phyloP scores from a whole-genome alignment of 2,113 vertebrate genomes.

The Catharus minimus region DNA sequence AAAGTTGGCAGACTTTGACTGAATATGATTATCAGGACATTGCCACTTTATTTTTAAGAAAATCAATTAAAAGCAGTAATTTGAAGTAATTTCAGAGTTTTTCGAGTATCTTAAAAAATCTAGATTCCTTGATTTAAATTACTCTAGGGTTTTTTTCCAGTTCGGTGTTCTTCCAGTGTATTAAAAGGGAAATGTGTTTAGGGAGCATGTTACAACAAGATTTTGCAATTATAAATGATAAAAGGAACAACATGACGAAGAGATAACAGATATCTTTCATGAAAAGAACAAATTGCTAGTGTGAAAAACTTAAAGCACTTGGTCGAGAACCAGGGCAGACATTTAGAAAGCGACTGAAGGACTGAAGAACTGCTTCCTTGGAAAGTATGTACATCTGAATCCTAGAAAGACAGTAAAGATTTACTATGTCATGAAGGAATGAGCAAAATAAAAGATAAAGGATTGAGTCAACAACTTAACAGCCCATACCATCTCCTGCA shows the following conservation, averaged over 20 bases:
- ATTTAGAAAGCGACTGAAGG: not conserved
- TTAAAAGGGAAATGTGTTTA: slow-evolving; percentile 32
- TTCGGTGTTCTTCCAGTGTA: not conserved
- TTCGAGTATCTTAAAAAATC: not conserved
- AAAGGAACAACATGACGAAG: slow-evolving; percentile 40
- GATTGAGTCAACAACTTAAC: not conserved
- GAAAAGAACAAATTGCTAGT: slow-evolving; percentile 40
- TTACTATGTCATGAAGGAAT: not conserved
- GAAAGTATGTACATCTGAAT: not conserved
- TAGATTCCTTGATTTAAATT: slow-evolving; percentile 1
- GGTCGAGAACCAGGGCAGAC: not conserved
- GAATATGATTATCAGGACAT: not conserved
- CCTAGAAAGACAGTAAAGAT: not conserved
- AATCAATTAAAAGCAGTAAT: not conserved
- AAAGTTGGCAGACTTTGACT: not conserved
- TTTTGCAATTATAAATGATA: slow-evolving; percentile 50
- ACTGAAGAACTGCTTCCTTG: not conserved
- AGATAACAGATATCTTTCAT: slow-evolving; percentile 31
- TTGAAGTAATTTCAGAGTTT: not conserved
- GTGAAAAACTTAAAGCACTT: slow-evolving; percentile 23
- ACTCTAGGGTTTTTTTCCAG: not conserved
- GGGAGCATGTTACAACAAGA: slow-evolving; percentile 47
- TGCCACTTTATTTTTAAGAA: not conserved
- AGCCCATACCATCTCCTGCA: not conserved
- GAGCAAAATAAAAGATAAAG: not conserved